Evolutionary conservation across 2,888 invertebrate species (phyloP).

Genomic region (Aporophyla lueneburgensis): DNA sequence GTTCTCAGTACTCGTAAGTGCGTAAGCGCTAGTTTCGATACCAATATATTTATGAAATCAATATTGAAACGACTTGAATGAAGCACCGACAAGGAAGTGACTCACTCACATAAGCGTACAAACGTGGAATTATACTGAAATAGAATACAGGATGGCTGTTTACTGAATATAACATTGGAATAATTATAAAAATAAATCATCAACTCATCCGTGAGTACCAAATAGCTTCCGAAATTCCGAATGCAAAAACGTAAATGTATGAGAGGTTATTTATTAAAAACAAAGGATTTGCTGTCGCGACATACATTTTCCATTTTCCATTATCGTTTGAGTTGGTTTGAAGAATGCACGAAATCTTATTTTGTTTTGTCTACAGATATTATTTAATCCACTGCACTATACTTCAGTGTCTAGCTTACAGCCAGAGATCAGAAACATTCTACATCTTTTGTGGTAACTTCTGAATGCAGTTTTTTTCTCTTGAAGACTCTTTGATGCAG

Average conservation of each 20-base stretch:
- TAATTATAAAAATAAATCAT: conserved; percentile 12
- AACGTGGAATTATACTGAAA: conserved; percentile 64
- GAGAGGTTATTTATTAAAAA: conserved; percentile 39
- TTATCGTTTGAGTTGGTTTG: conserved; percentile 15
- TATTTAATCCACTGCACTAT: background rate
- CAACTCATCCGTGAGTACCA: background rate
- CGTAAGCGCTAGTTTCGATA: conserved; percentile 60
- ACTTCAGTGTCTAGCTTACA: background rate
- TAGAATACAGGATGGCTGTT: conserved; percentile 60
- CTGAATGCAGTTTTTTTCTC: background rate
- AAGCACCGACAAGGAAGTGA: conserved; percentile 70
- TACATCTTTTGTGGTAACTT: background rate
- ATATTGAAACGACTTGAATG: conserved; percentile 63
- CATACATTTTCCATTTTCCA: conserved; percentile 16
- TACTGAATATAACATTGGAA: conserved; percentile 28
- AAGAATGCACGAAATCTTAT: conserved; percentile 20
- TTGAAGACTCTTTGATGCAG: background rate
- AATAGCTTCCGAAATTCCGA: conserved; percentile 9
- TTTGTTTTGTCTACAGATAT: conserved; percentile 54
- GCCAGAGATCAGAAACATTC: conserved; percentile 2
- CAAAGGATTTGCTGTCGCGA: conserved; percentile 30
- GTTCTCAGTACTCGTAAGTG: conserved; percentile 59
- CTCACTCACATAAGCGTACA: conserved; percentile 70
- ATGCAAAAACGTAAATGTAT: conserved; percentile 16
- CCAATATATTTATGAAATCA: conserved; percentile 59